Evolutionary conservation across 2,113 vertebrate species (phyloP).

Genomic region (Calidris pygmaea): DNA sequence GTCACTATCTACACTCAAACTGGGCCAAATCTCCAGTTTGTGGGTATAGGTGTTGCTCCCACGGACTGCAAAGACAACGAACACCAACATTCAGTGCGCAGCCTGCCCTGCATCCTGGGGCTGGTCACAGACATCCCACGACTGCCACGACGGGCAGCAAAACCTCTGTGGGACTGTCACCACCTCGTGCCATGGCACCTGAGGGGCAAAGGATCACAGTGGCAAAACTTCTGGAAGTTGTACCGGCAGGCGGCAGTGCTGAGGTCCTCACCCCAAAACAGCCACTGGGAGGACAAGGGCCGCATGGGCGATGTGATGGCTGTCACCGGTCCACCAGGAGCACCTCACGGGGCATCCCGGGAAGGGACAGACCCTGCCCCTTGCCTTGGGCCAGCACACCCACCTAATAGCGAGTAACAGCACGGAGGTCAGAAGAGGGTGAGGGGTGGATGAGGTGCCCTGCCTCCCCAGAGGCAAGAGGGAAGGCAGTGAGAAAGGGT

Average conservation of each 20-base stretch:
- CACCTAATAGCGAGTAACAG: background rate
- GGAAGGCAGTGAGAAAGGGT: background rate
- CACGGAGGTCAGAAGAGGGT: background rate
- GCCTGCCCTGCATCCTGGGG: background rate
- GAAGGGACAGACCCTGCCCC: background rate
- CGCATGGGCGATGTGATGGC: fast-evolving
- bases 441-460: background rate
- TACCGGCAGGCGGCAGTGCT: fast-evolving
- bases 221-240: background rate
- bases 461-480: background rate
- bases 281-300: background rate
- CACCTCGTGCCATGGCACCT: background rate
- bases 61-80: background rate
- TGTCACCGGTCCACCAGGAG: background rate
- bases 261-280: background rate
- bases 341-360: background rate
- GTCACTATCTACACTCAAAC: background rate
- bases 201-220: background rate
- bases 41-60: background rate
- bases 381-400: fast-evolving
- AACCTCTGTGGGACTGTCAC: background rate
- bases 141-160: background rate
- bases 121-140: fast-evolving
- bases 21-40: background rate
- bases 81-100: background rate